These are phyloP conservation scores for Clarias pachynema DNA, from an alignment of 2,797 vertebrate species.

Conservation along the genomic window DNA sequence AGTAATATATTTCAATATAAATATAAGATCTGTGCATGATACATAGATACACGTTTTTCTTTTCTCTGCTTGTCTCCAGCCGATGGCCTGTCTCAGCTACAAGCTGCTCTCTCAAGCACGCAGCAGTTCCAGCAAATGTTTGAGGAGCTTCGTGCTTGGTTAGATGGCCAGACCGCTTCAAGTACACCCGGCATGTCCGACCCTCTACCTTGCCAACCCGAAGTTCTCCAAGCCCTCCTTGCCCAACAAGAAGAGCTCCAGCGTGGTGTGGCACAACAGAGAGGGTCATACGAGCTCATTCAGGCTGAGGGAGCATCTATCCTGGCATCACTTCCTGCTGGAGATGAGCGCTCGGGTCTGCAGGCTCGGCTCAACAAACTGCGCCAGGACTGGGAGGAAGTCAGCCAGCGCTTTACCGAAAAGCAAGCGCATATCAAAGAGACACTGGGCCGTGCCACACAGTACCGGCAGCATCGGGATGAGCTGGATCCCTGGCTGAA, in stretches of 20 bases:
- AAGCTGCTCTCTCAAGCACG: slow-evolving; percentile 91
- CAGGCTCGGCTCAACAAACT: slow-evolving; percentile 83
- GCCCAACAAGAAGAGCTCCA: slow-evolving; percentile 88
- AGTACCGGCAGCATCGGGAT: slow-evolving; percentile 82
- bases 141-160: slow-evolving; percentile 90
- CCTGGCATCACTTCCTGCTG: slow-evolving; percentile 83
- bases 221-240: slow-evolving; percentile 81
- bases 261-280: slow-evolving; percentile 87
- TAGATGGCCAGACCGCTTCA: slow-evolving; percentile 80
- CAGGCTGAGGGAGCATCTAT: slow-evolving; percentile 87
- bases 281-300: slow-evolving; percentile 94
- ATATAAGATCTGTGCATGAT: background rate
- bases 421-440: slow-evolving; percentile 81
- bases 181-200: slow-evolving; percentile 69
- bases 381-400: slow-evolving; percentile 87
- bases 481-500: slow-evolving; percentile 89
- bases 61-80: slow-evolving; percentile 69
- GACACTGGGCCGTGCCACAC: slow-evolving; percentile 85
- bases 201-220: slow-evolving; percentile 85
- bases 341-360: slow-evolving; percentile 84
- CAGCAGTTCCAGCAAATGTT: slow-evolving; percentile 99
- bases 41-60: background rate
- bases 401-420: slow-evolving; percentile 81
- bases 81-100: slow-evolving; percentile 92
- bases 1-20: background rate